Conservation (phyloP, 2,113 vertebrate species). For the Sebastes schlegelii region DNA sequence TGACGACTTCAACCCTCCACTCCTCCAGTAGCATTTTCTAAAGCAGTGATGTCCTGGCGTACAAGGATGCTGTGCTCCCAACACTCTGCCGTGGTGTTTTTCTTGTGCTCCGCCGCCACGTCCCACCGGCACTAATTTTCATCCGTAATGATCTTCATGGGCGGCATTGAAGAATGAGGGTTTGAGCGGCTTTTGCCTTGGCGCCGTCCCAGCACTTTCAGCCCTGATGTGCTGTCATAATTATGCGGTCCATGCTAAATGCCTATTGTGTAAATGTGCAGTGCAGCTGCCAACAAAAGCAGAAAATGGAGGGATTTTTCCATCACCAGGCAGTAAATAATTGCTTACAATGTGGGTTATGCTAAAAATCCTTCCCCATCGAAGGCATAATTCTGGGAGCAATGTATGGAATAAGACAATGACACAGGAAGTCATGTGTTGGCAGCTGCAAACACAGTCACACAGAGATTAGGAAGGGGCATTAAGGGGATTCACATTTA, state of each 20-base stretch:
- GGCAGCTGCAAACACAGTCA: constrained; percentile 32
- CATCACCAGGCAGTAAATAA: constrained; percentile 71
- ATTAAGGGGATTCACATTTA: constrained; percentile 27
- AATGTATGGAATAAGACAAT: constrained; percentile 73
- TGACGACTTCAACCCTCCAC: not conserved
- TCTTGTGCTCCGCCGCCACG: not conserved
- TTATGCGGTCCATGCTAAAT: constrained; percentile 77
- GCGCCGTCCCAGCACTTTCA: constrained; percentile 72
- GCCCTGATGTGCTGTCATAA: constrained; percentile 75
- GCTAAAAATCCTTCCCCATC: constrained; percentile 62
- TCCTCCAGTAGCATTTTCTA: constrained; percentile 11
- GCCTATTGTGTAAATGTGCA: constrained; percentile 75
- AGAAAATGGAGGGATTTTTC: constrained; percentile 73
- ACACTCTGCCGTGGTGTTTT: constrained; percentile 39
- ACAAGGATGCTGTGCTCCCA: not conserved
- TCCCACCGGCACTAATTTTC: constrained; percentile 74
- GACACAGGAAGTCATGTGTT: constrained; percentile 36
- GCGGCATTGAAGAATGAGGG: constrained; percentile 73
- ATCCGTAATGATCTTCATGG: constrained; percentile 79
- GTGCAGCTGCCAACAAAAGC: constrained; percentile 73
- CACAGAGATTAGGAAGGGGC: constrained; percentile 40
- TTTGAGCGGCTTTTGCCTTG: constrained; percentile 64
- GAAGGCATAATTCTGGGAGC: constrained; percentile 62
- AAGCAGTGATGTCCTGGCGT: not conserved
- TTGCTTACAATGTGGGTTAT: constrained; percentile 68